Conservation (phyloP, 2,113 vertebrate species). For the Anoura caudifer region DNA sequence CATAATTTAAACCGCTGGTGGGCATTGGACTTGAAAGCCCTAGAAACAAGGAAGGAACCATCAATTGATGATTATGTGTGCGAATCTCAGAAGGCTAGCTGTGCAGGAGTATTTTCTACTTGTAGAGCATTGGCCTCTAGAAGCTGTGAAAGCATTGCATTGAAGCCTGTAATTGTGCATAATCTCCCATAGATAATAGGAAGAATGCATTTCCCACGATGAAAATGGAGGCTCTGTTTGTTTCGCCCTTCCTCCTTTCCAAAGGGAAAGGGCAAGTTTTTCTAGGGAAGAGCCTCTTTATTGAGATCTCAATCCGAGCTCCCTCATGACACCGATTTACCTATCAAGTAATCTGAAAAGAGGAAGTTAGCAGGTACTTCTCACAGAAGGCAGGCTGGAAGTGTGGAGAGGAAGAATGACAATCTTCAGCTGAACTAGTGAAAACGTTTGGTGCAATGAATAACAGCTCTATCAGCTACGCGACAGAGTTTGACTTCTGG, state of each 20-base stretch:
- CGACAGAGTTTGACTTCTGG: not conserved
- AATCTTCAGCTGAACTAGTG: not conserved
- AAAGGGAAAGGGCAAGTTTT: not conserved
- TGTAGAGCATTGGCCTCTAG: not conserved
- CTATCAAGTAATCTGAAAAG: not conserved
- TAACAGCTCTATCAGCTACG: not conserved
- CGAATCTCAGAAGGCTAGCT: not conserved
- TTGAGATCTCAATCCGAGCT: not conserved
- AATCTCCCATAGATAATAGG: not conserved
- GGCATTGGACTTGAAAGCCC: not conserved
- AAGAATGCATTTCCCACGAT: not conserved
- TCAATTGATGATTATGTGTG: not conserved
- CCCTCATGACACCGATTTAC: not conserved
- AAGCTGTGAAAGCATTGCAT: not conserved
- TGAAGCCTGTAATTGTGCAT: not conserved
- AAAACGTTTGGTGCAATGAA: not conserved
- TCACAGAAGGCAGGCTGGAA: not conserved
- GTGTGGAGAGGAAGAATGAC: not conserved
- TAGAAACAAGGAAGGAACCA: not conserved
- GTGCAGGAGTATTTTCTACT: not conserved
- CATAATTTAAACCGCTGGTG: not conserved
- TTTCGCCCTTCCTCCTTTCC: not conserved
- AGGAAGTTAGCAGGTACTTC: not conserved
- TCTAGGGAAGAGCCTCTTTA: not conserved
- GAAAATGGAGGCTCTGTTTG: not conserved